Conservation (phyloP, 2,113 vertebrate genomes). For the Bubalus kerabau region DNA sequence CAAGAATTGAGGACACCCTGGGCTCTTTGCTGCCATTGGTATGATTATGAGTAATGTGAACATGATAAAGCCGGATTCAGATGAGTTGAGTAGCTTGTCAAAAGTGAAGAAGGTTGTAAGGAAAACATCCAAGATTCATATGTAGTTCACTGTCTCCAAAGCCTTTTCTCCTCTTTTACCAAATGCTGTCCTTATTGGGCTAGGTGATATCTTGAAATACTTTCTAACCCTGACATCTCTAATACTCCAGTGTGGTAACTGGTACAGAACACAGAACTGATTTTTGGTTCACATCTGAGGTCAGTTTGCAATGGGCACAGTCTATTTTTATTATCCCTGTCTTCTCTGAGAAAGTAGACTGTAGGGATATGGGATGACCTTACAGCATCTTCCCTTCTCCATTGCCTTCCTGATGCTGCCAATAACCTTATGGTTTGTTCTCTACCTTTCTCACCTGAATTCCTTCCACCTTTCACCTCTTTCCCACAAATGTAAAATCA, state of each 20-base stretch:
- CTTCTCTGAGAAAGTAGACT: background rate
- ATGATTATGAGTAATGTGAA: background rate
- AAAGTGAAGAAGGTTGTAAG: background rate
- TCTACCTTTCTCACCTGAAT: background rate
- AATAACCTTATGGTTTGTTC: background rate
- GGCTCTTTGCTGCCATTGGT: background rate
- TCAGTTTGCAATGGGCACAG: background rate
- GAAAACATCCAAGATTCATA: too few species aligned
- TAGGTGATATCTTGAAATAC: background rate
- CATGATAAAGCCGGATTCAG: background rate
- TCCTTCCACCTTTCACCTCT: background rate
- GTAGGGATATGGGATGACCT: rapidly evolving
- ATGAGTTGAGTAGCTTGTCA: background rate
- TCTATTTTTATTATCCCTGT: background rate
- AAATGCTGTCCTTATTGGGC: background rate
- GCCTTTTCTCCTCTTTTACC: background rate
- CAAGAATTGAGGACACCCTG: background rate
- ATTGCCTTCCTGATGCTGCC: background rate
- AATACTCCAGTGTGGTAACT: background rate
- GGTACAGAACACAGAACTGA: background rate
- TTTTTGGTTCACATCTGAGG: background rate
- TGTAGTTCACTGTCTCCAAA: background rate
- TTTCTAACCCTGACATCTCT: background rate
- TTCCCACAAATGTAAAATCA: background rate
- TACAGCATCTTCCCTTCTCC: background rate